These are phyloP conservation scores for Cettia cetti DNA, from an alignment of 2,113 vertebrate species.

Conservation along the genomic window DNA sequence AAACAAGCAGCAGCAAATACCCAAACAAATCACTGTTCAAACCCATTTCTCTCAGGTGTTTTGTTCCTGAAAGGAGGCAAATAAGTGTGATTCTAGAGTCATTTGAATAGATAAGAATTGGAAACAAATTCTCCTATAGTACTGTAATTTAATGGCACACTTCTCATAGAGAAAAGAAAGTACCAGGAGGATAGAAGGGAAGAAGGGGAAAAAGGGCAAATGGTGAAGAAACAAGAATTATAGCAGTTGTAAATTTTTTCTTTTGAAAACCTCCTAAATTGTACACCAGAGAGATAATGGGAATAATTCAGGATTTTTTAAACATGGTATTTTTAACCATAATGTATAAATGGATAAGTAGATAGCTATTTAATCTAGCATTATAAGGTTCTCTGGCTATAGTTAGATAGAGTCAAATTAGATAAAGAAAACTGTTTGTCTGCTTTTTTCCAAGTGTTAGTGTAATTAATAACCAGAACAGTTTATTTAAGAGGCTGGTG, in stretches of 20 bases:
- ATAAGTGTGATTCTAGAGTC: not conserved
- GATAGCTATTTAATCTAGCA: not conserved
- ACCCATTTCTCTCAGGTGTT: not conserved
- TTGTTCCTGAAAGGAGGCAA: not conserved
- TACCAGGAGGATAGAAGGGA: not conserved
- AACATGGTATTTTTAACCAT: not conserved
- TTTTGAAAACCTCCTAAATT: not conserved
- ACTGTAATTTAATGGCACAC: not conserved
- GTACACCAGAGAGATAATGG: not conserved
- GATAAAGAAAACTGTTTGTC: slow-evolving; percentile 20
- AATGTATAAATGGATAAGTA: not conserved
- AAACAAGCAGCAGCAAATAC: not conserved
- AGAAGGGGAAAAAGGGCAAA: not conserved
- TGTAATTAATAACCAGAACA: slow-evolving; percentile 33
- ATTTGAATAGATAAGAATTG: not conserved
- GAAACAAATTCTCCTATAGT: not conserved
- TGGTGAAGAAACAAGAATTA: not conserved
- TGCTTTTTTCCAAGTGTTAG: not conserved
- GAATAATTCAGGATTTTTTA: not conserved
- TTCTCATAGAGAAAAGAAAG: not conserved
- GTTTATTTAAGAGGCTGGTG: slow-evolving; percentile 19
- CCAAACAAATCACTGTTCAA: not conserved
- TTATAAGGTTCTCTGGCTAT: not conserved
- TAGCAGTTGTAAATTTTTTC: not conserved
- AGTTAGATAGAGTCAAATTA: not conserved